Evolutionary conservation across 1,140 invertebrate species (phyloP), one percentile per base, ranked within the genome.

Genomic region (Latrodectus geometricus): DNA sequence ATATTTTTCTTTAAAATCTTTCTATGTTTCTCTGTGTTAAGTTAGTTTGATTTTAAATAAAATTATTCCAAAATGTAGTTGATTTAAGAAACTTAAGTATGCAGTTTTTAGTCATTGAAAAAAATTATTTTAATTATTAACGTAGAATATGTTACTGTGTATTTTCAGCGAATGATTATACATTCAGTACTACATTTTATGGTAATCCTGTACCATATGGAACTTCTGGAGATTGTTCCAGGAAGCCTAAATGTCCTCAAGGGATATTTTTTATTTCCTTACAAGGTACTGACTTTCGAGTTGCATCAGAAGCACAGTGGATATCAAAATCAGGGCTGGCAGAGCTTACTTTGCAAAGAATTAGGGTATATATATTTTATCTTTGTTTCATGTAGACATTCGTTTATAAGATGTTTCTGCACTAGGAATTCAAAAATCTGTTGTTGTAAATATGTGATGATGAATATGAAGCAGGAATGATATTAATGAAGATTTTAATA

Each of bases 181-280:
- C 93, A 48, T 97, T 96, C 90, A 93, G 95, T 3, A 90, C 90
- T 81, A 93, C 93, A 61, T 91, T 92, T 1, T 92, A 93, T 79
- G 93, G 92, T 4, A 93, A 92, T 49, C 91, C 91, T 84, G 93
- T 96, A 66, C 92, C 94, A 21, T 97, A 93, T 89, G 96, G 94
- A 0, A 95, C 95, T 77, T 95, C 95, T 68, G 96, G 96, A 4
- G 96, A 97, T 90, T 97, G 96, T 91, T 97, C 96, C 89, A 96
- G 95, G 89, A 92, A 92, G 48, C 90, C 91, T 12, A 92, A 94
- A 86, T 97, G 96, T 91, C 95, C 95, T 12, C 95, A 97, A 91
- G 96, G 96, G 9, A 91, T 93, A 80, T 97, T 97, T 90, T 94
- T 93, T 69, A 95, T 97, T 54, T 95, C 96, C 91, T 91, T 97